Conservation (phyloP, 2,113 vertebrate species). For the Cryptotis parvus region DNA sequence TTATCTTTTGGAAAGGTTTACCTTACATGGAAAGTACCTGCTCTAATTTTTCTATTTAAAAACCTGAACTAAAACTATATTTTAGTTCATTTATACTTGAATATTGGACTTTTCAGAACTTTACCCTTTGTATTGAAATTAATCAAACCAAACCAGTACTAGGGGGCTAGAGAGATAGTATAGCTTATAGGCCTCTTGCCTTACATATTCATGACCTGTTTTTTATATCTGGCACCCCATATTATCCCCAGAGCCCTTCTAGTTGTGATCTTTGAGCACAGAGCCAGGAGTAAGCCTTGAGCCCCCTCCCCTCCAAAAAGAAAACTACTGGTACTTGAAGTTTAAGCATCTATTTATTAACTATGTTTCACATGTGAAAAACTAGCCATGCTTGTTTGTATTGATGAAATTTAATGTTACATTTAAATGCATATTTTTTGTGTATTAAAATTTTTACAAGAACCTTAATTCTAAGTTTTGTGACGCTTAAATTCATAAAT, state of each 20-base stretch:
- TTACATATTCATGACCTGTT: too few relatives aligned
- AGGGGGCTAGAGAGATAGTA: too few relatives aligned
- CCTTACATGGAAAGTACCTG: not conserved
- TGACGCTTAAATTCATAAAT: not conserved
- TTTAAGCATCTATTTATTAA: constrained; percentile 4
- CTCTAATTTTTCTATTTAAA: constrained; percentile 68
- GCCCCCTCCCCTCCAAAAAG: too few relatives aligned
- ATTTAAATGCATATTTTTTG: constrained; percentile 43
- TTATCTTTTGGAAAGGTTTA: constrained; percentile 53
- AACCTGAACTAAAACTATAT: constrained; percentile 37
- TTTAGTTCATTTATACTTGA: constrained; percentile 36
- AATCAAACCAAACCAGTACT: not conserved
- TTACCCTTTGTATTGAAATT: constrained; percentile 49
- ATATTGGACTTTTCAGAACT: constrained; percentile 43
- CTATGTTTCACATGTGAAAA: constrained; percentile 36
- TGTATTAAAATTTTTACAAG: constrained; percentile 48
- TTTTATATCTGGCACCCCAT: too few relatives aligned
- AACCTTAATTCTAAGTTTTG: constrained; percentile 20
- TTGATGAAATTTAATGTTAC: constrained; percentile 59
- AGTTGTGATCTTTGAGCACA: too few relatives aligned
- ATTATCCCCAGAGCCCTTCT: too few relatives aligned
- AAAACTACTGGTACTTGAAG: constrained; percentile 12
- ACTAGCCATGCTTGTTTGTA: constrained; percentile 1
- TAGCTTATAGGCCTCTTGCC: too few relatives aligned
- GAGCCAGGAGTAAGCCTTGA: too few relatives aligned